These are phyloP conservation scores for Pogonophryne albipinna DNA, from an alignment of 2,797 vertebrate genomes.

Conservation along the genomic window DNA sequence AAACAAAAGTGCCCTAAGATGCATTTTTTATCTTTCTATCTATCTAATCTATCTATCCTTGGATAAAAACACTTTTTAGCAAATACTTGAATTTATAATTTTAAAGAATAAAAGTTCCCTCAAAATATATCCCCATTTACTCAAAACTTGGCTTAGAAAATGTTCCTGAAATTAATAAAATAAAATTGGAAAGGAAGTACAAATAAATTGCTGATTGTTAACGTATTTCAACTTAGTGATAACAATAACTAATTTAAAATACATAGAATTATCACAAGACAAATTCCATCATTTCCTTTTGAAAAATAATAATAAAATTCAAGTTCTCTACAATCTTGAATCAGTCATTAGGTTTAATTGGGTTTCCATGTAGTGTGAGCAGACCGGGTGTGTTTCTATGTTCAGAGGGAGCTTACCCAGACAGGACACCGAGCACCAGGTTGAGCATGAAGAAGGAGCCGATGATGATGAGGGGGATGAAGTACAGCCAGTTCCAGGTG, in stretches of 20 bases:
- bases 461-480: constrained; percentile 98
- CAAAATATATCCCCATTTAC: too few relatives aligned
- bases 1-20: not conserved
- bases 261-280: not conserved
- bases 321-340: not conserved
- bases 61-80: too few relatives aligned
- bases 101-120: too few relatives aligned
- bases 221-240: not conserved
- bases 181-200: not conserved
- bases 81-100: too few relatives aligned
- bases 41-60: too few relatives aligned
- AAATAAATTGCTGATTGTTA: not conserved
- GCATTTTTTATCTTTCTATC: not conserved
- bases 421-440: constrained; percentile 95
- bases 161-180: too few relatives aligned
- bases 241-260: not conserved
- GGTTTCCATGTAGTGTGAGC: not conserved
- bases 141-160: too few relatives aligned
- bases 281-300: too few relatives aligned
- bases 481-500: constrained; percentile 98
- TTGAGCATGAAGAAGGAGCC: constrained; percentile 99
- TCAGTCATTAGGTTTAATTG: not conserved
- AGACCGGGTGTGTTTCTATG: not conserved
- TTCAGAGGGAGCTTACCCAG: constrained; percentile 80
- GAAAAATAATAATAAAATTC: too few relatives aligned